A percentile compares a stretch with the other conserved stretches of the same genome.
These are phyloP conservation scores for Heterochromis multidens DNA, from an alignment of 2,113 vertebrate genomes.

Conservation along the genomic window DNA sequence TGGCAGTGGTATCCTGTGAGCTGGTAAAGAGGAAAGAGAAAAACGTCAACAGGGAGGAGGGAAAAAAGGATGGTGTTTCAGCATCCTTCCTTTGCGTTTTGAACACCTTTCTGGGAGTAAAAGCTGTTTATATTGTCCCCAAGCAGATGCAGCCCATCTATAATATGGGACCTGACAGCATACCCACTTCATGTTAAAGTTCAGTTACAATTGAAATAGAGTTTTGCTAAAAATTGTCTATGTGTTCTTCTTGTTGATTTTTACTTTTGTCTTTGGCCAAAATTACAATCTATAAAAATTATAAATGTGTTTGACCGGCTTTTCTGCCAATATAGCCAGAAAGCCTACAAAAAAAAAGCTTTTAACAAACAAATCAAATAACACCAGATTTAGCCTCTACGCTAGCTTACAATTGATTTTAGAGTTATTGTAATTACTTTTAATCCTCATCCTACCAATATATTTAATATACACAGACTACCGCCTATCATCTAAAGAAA, in stretches of 20 bases:
- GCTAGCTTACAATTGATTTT: not conserved
- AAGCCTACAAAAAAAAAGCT: too few relatives aligned
- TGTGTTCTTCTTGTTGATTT: not conserved
- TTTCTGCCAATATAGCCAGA: not conserved
- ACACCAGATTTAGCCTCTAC: not conserved
- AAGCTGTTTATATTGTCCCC: not conserved
- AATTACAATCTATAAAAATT: too few relatives aligned
- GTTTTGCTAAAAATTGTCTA: not conserved
- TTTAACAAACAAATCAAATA: too few relatives aligned
- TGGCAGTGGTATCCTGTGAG: constrained; percentile 26
- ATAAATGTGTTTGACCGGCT: not conserved
- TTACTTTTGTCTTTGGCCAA: not conserved
- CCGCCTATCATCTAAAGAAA: too few relatives aligned
- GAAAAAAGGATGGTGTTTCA: not conserved
- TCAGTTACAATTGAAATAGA: not conserved
- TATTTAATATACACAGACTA: not conserved
- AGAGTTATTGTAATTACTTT: not conserved
- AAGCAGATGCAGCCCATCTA: too few relatives aligned
- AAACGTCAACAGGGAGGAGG: constrained; percentile 7
- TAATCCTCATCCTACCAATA: not conserved
- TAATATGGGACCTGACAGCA: not conserved
- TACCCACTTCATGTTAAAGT: not conserved
- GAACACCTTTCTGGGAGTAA: not conserved
- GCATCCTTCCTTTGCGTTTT: not conserved
- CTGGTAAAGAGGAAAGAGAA: constrained; percentile 25